Base-by-base conservation (phyloP, 2,113 vertebrate species). In the Jaculus jaculus region DNA sequence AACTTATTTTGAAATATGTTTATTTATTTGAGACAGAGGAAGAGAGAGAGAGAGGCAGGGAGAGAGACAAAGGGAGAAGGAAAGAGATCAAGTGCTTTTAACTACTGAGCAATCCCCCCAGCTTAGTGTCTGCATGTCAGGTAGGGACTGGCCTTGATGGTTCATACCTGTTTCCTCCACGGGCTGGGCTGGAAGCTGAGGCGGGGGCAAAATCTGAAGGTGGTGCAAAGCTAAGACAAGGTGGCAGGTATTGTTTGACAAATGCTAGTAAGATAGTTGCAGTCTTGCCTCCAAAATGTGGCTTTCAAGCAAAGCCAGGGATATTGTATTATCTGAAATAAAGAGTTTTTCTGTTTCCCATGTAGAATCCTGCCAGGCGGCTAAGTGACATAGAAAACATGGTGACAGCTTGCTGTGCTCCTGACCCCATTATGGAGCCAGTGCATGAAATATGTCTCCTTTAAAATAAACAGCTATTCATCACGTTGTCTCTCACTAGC, bases 391-490 rank as follows among this genome's bases (percentile, higher is more conserved):
- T 12, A 74, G 90, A 90, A 93, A 90, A 96, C 88, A 66, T 1
- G 15, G 83, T 85, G 94, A 97, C 92, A 94, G 92, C 92, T 94
- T 93, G 85, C 92, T 94, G 83, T 94, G 82, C 60, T 82, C 60
- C 89, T 94, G 96, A 96, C 96, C 92, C 93, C 92, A 93, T 93
- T 96, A 92, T 88, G 86, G 66, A 95, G 85, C 95, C 74, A 58
- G 91, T 83, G 89, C 60, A 88, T 95, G 93, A 96, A 92, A 90
- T 82, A 71, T 32, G 71, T 68, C 95, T 96, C 71, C 83, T 90
- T 90, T 58, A 90, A 96, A 97, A 96, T 85, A 96, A 96, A 96
- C 82, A 96, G 94, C 84, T 86, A 96, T 95, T 96, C 85, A 92
- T 96, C 94, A 97, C 78, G 83, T 90, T 93, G 94, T 85, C 89